Evolutionary conservation across 1,140 invertebrate genomes (phyloP).

Genomic region (Zophobas morio): DNA sequence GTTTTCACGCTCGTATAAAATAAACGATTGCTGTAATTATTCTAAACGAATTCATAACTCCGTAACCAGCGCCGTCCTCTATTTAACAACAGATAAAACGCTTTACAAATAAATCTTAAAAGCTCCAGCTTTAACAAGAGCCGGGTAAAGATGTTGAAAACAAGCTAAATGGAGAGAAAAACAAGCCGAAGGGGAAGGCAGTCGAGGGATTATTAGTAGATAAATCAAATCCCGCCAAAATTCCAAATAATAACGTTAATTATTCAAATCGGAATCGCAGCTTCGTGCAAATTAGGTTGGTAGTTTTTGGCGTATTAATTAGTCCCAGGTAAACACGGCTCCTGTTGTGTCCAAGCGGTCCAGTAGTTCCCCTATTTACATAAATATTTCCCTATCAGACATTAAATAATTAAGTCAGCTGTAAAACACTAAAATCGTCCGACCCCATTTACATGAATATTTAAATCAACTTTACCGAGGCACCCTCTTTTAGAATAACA

Average conservation of each 20-base stretch:
- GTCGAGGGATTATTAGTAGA: slow-evolving; percentile 9
- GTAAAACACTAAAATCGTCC: slow-evolving; percentile 38
- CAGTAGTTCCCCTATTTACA: slow-evolving; percentile 32
- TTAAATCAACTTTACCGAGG: slow-evolving; percentile 50
- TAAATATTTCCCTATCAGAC: slow-evolving; percentile 37
- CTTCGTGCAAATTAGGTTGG: not conserved
- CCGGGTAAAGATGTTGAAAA: slow-evolving; percentile 11
- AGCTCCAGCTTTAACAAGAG: slow-evolving; percentile 20
- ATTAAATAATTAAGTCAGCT: slow-evolving; percentile 37
- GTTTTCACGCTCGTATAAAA: too few relatives aligned
- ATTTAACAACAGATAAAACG: too few relatives aligned
- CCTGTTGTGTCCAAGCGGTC: not conserved
- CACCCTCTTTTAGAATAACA: slow-evolving; percentile 59
- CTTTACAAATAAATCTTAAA: slow-evolving; percentile 14
- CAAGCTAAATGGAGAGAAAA: slow-evolving; percentile 41
- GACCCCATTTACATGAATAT: slow-evolving; percentile 50
- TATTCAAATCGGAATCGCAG: not conserved
- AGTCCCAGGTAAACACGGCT: slow-evolving; percentile 10
- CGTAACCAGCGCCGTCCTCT: too few relatives aligned
- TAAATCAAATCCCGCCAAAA: slow-evolving; percentile 19
- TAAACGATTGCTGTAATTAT: too few relatives aligned
- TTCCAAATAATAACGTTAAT: not conserved
- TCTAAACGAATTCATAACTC: too few relatives aligned
- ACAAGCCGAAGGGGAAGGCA: slow-evolving; percentile 12
- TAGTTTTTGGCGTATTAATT: slow-evolving; percentile 27